A percentile compares a stretch with the other conserved stretches of the same genome.
These are phyloP conservation scores for Cantharis rufa DNA, from an alignment of 2,888 invertebrate genomes.

Conservation along the genomic window DNA sequence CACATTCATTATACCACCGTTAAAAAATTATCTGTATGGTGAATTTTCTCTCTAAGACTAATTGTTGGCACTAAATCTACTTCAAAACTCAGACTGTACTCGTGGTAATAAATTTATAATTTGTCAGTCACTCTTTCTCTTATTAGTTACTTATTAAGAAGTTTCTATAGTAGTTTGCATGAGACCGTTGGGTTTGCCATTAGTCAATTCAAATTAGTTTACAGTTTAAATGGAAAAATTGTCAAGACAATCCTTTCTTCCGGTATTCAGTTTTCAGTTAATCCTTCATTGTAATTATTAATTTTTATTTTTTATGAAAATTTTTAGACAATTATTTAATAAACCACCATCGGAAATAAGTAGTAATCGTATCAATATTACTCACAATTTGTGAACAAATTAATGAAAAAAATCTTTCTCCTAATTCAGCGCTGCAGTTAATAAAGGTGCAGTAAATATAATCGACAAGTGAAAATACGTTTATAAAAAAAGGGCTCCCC, in stretches of 20 bases:
- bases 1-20: neutral
- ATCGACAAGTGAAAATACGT: neutral
- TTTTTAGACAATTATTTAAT: neutral
- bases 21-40: neutral
- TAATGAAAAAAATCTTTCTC: neutral
- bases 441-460: neutral
- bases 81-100: neutral
- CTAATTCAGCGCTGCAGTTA: neutral
- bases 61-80: neutral
- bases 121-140: neutral
- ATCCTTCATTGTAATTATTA: neutral
- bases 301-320: too few relatives aligned
- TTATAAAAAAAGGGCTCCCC: conserved; percentile 25
- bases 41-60: neutral
- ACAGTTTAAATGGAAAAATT: neutral
- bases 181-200: neutral
- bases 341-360: neutral
- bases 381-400: too few relatives aligned
- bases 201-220: too few relatives aligned
- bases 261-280: neutral
- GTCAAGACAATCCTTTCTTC: too few relatives aligned
- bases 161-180: neutral
- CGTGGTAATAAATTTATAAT: neutral
- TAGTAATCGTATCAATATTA: neutral
- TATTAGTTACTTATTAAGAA: neutral